These are phyloP conservation scores for Nebria salina DNA, from an alignment of 2,888 invertebrate species.

Conservation along the genomic window DNA sequence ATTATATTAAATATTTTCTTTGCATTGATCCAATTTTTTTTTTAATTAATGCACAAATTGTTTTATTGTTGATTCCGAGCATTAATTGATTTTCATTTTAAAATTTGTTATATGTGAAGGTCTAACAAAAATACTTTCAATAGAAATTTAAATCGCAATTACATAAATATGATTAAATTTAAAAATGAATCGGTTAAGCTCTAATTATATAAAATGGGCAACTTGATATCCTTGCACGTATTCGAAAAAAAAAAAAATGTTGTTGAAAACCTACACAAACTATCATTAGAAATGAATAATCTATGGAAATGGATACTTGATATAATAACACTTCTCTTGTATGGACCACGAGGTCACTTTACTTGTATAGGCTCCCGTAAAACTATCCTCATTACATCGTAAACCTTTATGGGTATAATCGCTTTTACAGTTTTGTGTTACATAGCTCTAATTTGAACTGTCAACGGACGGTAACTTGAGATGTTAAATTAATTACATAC, in stretches of 20 bases:
- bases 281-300: neutral
- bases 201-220: neutral
- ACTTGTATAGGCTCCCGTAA: slow-evolving; percentile 24
- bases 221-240: neutral
- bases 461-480: neutral
- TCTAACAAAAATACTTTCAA: too few relatives aligned
- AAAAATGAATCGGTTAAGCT: too few relatives aligned
- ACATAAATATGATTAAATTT: too few relatives aligned
- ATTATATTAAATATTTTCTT: too few relatives aligned
- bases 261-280: neutral
- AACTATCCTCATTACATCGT: slow-evolving; percentile 27
- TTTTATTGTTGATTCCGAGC: too few relatives aligned
- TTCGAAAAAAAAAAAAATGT: neutral
- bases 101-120: too few relatives aligned
- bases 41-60: too few relatives aligned
- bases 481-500: too few relatives aligned
- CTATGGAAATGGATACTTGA: neutral
- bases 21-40: too few relatives aligned
- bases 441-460: neutral
- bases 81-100: too few relatives aligned
- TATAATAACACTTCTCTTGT: neutral
- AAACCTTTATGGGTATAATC: slow-evolving; percentile 35
- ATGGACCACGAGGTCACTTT: neutral
- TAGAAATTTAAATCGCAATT: too few relatives aligned
- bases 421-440: neutral